Base-by-base conservation (phyloP, 1,140 invertebrate genomes). In the Portunus trituberculatus region DNA sequence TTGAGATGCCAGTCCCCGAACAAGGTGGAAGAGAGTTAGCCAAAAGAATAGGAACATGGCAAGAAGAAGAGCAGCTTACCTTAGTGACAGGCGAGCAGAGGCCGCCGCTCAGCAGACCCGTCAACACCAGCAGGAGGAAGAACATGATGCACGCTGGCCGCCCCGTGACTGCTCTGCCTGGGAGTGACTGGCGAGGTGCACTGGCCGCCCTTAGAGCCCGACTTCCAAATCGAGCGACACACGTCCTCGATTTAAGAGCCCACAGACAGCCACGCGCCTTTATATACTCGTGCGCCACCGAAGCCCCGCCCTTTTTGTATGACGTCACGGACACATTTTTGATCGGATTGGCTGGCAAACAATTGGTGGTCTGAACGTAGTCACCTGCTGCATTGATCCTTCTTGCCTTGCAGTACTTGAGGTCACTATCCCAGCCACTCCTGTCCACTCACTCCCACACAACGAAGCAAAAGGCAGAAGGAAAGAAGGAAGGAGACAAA, bases 161-260 rank as follows among this genome's bases (percentile, higher is more conserved):
- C 67, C 67, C n/a, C 25, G 16, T n/a, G 20, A n/a, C 20, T 76
- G 67, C 25, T 7, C 25, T 76, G 67, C 67, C 67, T 76, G 20
- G n/a, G 67, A 76, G 67, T n/a, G 67, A 25, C 67, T 76, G 67
- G 67, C 25, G 25, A n/a, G 25, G 67, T 76, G 1, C 67, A 76
- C 67, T 76, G 67, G 67, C 67, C 67, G 67, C 67, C 6, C 67
- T 20, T 76, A 2, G 67, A 76, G 25, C 67, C 67, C 67, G 67
- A 76, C 67, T 76, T 76, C 67, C 67, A 76, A 76, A 76, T 76
- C 67, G 67, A 76, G 67, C 67, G 67, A 76, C 67, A 76, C 67
- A 76, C 67, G 67, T 76, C 67, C 67, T 76, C 67, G 67, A 76
- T 76, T 76, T 76, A 76, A 76, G 67, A 76, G 20, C 0, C 67